Base-by-base conservation (phyloP, 2,888 invertebrate genomes). In the Caradrina clavipalpis region DNA sequence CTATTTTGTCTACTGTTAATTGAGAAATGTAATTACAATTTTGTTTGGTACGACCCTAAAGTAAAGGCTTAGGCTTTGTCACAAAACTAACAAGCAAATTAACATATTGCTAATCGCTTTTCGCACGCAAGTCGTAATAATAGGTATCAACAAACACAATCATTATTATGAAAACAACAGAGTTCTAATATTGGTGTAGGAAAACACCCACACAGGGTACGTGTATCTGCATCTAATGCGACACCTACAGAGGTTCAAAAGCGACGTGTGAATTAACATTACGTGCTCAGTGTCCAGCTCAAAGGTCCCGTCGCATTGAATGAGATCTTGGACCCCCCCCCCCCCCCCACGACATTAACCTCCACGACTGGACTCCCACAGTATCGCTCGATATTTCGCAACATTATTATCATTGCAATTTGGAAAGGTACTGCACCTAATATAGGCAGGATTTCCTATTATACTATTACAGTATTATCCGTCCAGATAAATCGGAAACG, bases 371-470 rank as follows among this genome's bases (percentile, higher is more conserved):
- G 73, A 90, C 91, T 86, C 85, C 86, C 84, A 83, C 83, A 82
- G 80, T 76, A 80, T 76, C 62, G 76, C 63, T 78, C 83, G 75
- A 78, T 81, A 87, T 94, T 93, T 93, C 91, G 91, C 90, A 94
- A 95, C 84, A 80, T 84, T 89, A 93, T 93, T 92, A 94, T 89
- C 91, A 92, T 91, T 90, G 89, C 90, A 78, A 89, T 91, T 92
- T 94, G 91, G 93, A 93, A 93, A 91, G 91, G 91, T 82, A 86
- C 87, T 90, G 90, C 82, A 87, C 88, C 88, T 86, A 87, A 90
- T 89, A 89, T 85, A 84, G 88, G 80, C 86, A 89, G 88, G 90
- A 90, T 92, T 92, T 91, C 90, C 91, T 91, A 93, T 91, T 89
- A 90, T 88, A 86, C 86, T 88, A 87, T 88, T 87, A 82, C 82